phyloP scores from a whole-genome alignment of 1,140 invertebrate species.

The Geopemphigus sp. region DNA sequence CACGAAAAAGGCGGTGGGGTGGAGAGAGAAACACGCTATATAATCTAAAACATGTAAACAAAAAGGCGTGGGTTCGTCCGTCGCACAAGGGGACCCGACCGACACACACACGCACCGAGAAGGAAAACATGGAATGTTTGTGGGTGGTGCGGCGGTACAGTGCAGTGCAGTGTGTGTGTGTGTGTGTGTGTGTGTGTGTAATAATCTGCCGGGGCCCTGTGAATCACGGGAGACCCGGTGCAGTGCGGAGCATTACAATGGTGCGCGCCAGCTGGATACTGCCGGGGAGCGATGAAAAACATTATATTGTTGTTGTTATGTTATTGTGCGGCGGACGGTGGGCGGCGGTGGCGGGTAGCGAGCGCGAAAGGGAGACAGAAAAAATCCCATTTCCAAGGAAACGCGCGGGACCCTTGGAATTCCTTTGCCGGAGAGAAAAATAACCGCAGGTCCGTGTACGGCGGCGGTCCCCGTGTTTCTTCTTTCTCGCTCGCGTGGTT shows the following conservation, averaged over 20 bases:
- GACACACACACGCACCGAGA: not conserved
- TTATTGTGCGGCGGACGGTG: not conserved
- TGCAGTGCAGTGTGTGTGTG: no score
- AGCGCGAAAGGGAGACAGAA: not conserved
- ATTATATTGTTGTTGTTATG: slow-evolving; percentile 46
- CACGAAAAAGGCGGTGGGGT: not conserved
- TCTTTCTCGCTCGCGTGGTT: not conserved
- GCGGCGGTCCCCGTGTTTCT: not conserved
- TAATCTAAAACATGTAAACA: slow-evolving; percentile 49
- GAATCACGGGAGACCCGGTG: slow-evolving; percentile 40
- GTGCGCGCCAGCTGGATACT: slow-evolving; percentile 40
- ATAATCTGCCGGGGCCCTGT: slow-evolving; percentile 1
- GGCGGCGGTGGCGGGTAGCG: not conserved
- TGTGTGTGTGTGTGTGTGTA: not conserved
- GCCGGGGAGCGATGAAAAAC: slow-evolving; percentile 23
- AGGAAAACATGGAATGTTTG: slow-evolving; percentile 47
- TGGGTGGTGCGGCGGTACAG: slow-evolving; percentile 45
- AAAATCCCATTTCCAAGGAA: slow-evolving; percentile 48
- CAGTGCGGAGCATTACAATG: slow-evolving; percentile 29
- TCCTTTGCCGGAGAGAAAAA: slow-evolving; percentile 27
- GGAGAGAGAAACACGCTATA: not conserved
- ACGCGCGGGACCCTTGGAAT: slow-evolving; percentile 40
- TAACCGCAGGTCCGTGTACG: slow-evolving; percentile 4
- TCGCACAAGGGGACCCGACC: slow-evolving; percentile 37
- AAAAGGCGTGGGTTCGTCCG: slow-evolving; percentile 43